Evolutionary conservation across 2,113 vertebrate species (phyloP), one percentile per base, ranked within the genome.

Genomic region (Lepisosteus oculatus): DNA sequence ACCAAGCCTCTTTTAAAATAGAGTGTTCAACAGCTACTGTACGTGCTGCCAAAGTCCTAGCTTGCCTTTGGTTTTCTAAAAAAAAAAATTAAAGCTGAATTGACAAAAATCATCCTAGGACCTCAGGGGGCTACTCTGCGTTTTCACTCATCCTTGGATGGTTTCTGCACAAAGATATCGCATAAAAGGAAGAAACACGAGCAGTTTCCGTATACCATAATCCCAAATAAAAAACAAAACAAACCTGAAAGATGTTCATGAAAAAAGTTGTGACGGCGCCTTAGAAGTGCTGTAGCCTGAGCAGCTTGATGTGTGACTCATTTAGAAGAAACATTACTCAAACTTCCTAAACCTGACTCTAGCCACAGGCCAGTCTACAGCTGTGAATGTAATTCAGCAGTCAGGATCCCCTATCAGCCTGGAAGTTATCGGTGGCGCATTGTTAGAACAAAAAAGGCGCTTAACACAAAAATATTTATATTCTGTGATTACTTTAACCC

Each of bases 1-100:
- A 78, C 62, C 67, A 64, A 65, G 77, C 45, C 42, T 65, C 66
- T 65, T 80, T 76, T 78, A 72, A 80, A 76, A 74, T 69, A 78
- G 62, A 29, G 29, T 29, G 29, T 29, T 29, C 29, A 29, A 29
- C 29, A 29, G 29, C 29, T 29, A 29, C 15, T 17, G 15, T 17
- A 17, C 29, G 29, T 29, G 29, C 29, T 29, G 29, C 29, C 29
- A 29, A 29, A 29, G 29, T 29, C 29, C 29, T 72, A 75, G 74
- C 75, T 54, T 13, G 74, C 54, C 78, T 77, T 6, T 42, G 51
- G 47, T 43, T 75, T 65, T 76, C 55, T 72, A 65, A 72, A 43
- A 68, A 47, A 78, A 29, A 29, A 75, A 74, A 73, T 78, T 13
- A 59, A 55, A 59, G 69, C 43, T 65, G 54, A 70, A 15, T 61